Conservation (phyloP, 1,140 invertebrate genomes). For the Acromyrmex charruanus region DNA sequence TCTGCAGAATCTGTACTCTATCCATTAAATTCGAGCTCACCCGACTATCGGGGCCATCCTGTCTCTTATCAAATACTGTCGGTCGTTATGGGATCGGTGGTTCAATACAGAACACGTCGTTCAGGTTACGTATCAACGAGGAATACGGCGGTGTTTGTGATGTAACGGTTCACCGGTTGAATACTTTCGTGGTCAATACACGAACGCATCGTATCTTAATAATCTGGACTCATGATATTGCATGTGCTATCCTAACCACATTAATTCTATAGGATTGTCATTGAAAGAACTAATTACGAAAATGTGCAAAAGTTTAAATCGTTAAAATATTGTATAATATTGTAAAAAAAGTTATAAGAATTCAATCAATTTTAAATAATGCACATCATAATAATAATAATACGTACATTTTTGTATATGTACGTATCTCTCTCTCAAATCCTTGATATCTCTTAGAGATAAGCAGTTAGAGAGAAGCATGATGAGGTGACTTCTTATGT, state of each 20-base stretch:
- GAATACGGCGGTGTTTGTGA: constrained; percentile 64
- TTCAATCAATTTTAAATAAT: neutral
- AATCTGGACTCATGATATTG: constrained; percentile 37
- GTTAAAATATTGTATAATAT: constrained; percentile 7
- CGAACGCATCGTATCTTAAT: constrained; percentile 45
- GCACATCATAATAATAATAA: neutral
- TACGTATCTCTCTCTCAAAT: too few species aligned
- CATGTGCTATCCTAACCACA: neutral
- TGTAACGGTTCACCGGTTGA: constrained; percentile 48
- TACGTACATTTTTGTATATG: neutral
- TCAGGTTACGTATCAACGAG: constrained; percentile 71
- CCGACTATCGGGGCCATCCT: constrained; percentile 60
- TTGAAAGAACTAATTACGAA: neutral
- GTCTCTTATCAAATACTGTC: constrained; percentile 71
- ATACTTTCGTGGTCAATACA: constrained; percentile 57
- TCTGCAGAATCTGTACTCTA: constrained; percentile 83
- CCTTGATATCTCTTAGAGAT: too few species aligned
- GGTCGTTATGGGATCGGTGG: constrained; percentile 65
- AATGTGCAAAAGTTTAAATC: neutral
- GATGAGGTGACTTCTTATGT: too few species aligned
- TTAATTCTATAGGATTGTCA: neutral
- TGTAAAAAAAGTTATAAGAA: neutral
- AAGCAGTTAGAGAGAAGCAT: too few species aligned
- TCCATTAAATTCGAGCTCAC: constrained; percentile 83
- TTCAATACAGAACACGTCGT: constrained; percentile 18